These are phyloP conservation scores for Pantherophis alleghaniensis DNA, from an alignment of 2,797 vertebrate genomes.

Conservation along the genomic window DNA sequence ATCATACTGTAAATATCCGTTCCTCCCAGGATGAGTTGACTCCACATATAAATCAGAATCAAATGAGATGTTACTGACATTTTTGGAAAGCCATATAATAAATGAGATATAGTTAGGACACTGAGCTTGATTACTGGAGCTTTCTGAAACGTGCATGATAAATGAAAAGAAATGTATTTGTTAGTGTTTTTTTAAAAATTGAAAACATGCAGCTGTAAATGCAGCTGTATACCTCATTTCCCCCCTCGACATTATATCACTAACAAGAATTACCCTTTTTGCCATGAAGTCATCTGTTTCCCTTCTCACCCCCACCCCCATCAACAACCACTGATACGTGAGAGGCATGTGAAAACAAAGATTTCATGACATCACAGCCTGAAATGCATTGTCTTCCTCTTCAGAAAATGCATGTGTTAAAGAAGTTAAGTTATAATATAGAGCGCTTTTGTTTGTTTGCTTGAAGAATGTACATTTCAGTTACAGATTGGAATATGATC, in stretches of 20 bases:
- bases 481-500: background rate
- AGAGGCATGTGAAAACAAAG: background rate
- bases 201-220: background rate
- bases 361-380: background rate
- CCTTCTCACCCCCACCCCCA: background rate
- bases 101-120: background rate
- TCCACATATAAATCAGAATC: background rate
- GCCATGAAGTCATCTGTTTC: background rate
- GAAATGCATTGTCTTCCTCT: background rate
- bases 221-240: background rate
- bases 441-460: background rate
- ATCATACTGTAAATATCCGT: conserved; percentile 30
- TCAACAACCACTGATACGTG: background rate
- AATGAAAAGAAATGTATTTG: background rate
- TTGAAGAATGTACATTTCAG: background rate
- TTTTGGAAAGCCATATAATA: background rate
- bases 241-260: background rate
- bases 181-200: background rate
- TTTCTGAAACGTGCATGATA: background rate
- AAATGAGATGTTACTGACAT: background rate
- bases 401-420: background rate
- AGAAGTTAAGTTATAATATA: background rate
- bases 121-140: background rate
- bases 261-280: background rate
- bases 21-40: background rate